phyloP scores from a whole-genome alignment of 1,140 invertebrate species.

The Meteorus sp. region DNA sequence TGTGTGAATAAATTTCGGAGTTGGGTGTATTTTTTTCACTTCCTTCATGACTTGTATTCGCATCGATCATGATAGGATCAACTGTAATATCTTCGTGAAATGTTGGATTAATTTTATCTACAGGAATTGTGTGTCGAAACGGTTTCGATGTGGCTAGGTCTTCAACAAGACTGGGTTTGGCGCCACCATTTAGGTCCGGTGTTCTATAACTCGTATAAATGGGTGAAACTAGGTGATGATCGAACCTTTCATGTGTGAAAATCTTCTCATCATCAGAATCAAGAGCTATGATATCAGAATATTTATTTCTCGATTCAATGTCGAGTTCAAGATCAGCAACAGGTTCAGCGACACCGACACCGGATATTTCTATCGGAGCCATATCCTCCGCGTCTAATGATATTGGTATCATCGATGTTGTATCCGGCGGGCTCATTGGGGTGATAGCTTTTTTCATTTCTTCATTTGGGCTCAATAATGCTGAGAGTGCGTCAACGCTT shows the following conservation, averaged over 20 bases:
- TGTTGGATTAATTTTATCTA: constrained; percentile 65
- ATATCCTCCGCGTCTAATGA: constrained; percentile 19
- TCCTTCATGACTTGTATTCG: constrained; percentile 1
- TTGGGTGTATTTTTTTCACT: too few species aligned
- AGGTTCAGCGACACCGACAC: constrained; percentile 49
- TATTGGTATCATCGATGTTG: background rate
- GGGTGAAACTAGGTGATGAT: constrained; percentile 43
- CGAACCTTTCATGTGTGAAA: constrained; percentile 12
- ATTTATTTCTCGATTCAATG: constrained; percentile 44
- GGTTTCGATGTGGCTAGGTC: constrained; percentile 49
- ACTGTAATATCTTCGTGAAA: constrained; percentile 14
- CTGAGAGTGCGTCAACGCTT: background rate
- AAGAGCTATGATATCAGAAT: constrained; percentile 34
- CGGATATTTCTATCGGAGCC: constrained; percentile 30
- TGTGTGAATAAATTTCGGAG: too few species aligned
- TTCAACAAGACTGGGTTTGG: constrained; percentile 45
- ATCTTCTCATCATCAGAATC: constrained; percentile 22
- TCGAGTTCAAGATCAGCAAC: constrained; percentile 48
- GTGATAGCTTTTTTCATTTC: background rate
- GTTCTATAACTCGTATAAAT: constrained; percentile 70
- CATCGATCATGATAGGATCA: too few species aligned
- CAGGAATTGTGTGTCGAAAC: constrained; percentile 66
- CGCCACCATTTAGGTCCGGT: constrained; percentile 57
- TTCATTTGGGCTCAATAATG: too few species aligned
- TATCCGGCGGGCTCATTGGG: background rate